These are phyloP conservation scores for Homarus gammarus DNA, from an alignment of 2,888 invertebrate species.

Conservation along the genomic window DNA sequence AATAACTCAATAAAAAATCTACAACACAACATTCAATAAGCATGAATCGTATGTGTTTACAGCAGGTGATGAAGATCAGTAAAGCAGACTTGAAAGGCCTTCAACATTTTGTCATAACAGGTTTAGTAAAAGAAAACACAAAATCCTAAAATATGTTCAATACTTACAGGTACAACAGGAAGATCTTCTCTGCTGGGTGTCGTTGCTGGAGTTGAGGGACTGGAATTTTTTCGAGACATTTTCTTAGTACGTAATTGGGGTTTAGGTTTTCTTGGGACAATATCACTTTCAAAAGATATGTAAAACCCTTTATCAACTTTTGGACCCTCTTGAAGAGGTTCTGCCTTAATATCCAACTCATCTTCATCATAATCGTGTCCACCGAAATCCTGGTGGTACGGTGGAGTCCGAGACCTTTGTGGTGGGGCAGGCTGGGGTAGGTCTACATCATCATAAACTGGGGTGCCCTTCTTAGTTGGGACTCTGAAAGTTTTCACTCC, in stretches of 20 bases:
- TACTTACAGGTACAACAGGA: constrained; percentile 75
- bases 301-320: constrained; percentile 88
- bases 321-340: constrained; percentile 77
- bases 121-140: background rate
- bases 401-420: constrained; percentile 71
- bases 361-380: constrained; percentile 60
- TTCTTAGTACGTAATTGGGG: constrained; percentile 85
- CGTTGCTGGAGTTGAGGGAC: constrained; percentile 75
- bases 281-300: constrained; percentile 94
- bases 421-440: constrained; percentile 72
- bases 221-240: constrained; percentile 76
- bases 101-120: background rate
- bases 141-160: background rate
- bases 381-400: constrained; percentile 72
- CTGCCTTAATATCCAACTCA: constrained; percentile 73
- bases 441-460: constrained; percentile 72
- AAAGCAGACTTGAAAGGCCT: constrained; percentile 1
- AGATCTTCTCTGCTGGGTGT: constrained; percentile 73
- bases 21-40: background rate
- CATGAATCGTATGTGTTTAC: background rate
- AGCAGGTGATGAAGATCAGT: background rate
- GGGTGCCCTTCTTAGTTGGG: constrained; percentile 77
- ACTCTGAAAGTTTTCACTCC: constrained; percentile 78
- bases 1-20: constrained; percentile 3
- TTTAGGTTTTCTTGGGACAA: constrained; percentile 89